Evolutionary conservation across 2,888 invertebrate species (phyloP), one percentile per base, ranked within the genome.

Genomic region (Athalia rosae): DNA sequence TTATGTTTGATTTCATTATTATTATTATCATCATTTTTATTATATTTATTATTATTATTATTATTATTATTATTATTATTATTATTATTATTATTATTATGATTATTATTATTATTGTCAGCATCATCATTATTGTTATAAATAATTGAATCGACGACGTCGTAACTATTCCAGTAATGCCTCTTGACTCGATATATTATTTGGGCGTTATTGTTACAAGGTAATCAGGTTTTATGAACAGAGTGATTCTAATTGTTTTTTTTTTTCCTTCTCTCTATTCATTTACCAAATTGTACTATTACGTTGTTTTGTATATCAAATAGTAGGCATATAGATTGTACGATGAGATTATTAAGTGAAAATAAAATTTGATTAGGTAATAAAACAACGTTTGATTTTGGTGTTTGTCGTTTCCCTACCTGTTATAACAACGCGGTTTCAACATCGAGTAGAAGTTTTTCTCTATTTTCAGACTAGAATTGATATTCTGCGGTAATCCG

Each of bases 351-450:
- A 89, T 89, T 88, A 89, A 88, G 88, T 89, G 87, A 89, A 88
- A 89, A 89, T 89, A 89, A 87, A 28, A 89, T 89, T 89, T 89
- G 89, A 89, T 89, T 89, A 89, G 89, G 88, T 89, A 89, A 89
- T 89, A 58, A 28, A 28, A 61, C 8, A 41, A 8, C 28, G 41
- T 61, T 15, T 28, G 28, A 28, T 28, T 28, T 7, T 53, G 4
- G 9, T 53, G 7, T 53, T 11, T 7, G 53, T 53, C 53, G 53
- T 53, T n/a, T 53, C 9, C 53, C 53, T 53, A 53, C 7, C 50
- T 50, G 3, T 4, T 11, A 9, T 9, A 4, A 4, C 9, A 53
- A n/a, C 0, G 11, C 53, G 53, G 11, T n/a, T 11, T 4, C n/a
- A 4, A 28, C 28, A 28, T 28, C 2, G 28, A 1, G 28, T 28